Conservation (phyloP, 2,888 invertebrate species). For the Tipula vernalis region DNA sequence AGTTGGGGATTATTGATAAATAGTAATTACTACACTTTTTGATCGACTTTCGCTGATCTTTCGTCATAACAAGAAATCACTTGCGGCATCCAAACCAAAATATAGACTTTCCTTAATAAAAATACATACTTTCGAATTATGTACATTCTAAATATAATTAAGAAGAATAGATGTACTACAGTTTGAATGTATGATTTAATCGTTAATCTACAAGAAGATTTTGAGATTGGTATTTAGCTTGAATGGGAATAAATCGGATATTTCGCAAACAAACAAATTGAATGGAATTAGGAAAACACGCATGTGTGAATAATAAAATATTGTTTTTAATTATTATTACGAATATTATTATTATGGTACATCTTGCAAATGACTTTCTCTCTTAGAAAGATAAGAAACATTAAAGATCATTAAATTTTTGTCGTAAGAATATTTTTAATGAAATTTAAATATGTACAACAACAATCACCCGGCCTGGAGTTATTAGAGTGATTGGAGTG, state of each 20-base stretch:
- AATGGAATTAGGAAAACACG: not conserved
- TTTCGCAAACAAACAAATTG: not conserved
- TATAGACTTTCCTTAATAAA: not conserved
- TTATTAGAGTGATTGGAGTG: too few relatives aligned
- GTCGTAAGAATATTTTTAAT: too few relatives aligned
- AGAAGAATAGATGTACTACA: not conserved
- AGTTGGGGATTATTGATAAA: not conserved
- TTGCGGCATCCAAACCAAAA: not conserved
- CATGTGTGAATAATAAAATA: not conserved
- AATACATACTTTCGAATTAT: not conserved
- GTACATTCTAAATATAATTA: not conserved
- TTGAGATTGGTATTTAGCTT: not conserved
- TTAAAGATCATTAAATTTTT: not conserved
- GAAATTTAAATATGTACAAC: too few relatives aligned
- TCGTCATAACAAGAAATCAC: not conserved
- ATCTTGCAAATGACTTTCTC: not conserved
- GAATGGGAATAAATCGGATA: not conserved
- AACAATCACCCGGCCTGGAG: not conserved
- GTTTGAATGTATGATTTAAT: not conserved
- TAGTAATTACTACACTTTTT: not conserved
- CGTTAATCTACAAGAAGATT: not conserved
- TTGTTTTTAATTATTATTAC: not conserved
- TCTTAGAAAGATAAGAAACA: not conserved
- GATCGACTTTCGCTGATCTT: not conserved
- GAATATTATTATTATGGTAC: not conserved